Percentiles rank a stretch among this genome's conserved stretches.
phyloP scores from a whole-genome alignment of 2,888 invertebrate genomes.

The Amblyjoppa fuscipennis region DNA sequence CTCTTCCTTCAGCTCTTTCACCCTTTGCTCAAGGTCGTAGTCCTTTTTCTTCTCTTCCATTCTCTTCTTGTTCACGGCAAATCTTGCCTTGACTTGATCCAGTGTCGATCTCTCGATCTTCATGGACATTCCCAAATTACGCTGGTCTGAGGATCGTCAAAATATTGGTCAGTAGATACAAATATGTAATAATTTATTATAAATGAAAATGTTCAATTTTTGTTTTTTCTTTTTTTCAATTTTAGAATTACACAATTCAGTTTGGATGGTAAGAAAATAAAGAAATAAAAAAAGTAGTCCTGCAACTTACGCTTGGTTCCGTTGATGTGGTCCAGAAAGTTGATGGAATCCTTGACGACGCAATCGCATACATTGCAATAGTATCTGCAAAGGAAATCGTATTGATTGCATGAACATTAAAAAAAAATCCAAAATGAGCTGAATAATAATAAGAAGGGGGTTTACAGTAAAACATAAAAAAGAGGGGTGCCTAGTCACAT shows the following conservation, averaged over 20 bases:
- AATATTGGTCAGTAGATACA: conserved; percentile 30
- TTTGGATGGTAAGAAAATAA: neutral
- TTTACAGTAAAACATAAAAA: neutral
- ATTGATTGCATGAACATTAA: conserved; percentile 1
- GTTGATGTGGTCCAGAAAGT: conserved; percentile 99
- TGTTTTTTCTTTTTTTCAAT: too few relatives aligned
- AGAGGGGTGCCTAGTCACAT: neutral
- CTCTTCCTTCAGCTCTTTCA: conserved; percentile 97
- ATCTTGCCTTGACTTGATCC: conserved; percentile 97
- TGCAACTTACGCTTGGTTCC: conserved; percentile 96
- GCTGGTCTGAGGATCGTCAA: conserved; percentile 89
- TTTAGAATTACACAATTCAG: neutral
- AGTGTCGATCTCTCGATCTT: conserved; percentile 97
- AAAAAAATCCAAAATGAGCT: neutral
- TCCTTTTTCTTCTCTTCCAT: conserved; percentile 98
- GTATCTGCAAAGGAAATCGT: conserved; percentile 87
- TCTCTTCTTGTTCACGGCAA: conserved; percentile 97
- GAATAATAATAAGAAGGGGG: neutral
- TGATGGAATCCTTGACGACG: conserved; percentile 99
- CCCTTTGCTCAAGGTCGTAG: conserved; percentile 95
- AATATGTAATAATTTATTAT: conserved; percentile 51
- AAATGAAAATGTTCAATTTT: neutral
- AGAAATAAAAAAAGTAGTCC: neutral
- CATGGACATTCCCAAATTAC: conserved; percentile 99
- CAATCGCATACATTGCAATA: conserved; percentile 99